Percentiles rank a stretch among this genome's conserved stretches.
phyloP scores from a whole-genome alignment of 2,888 invertebrate genomes.

The Hydrotaea cyrtoneurina region DNA sequence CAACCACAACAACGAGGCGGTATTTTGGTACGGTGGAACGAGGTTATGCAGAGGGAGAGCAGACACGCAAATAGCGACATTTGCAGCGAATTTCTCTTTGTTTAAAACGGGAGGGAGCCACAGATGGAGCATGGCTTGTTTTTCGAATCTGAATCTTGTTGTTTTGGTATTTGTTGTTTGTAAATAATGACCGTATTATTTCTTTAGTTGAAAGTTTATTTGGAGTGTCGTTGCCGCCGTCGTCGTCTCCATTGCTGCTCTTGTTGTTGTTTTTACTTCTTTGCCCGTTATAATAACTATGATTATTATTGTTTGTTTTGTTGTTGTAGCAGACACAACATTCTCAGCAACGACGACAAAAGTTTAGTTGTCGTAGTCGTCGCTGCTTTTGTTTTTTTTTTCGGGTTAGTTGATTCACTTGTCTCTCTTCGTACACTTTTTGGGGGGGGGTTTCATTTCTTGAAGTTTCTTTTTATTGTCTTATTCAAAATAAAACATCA shows the following conservation, averaged over 20 bases:
- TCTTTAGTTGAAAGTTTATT: constrained; percentile 45
- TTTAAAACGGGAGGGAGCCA: constrained; percentile 43
- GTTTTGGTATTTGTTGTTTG: constrained; percentile 14
- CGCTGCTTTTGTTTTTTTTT: background rate
- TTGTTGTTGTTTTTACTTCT: background rate
- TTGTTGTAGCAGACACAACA: background rate
- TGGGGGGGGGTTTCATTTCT: constrained; percentile 30
- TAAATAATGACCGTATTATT: constrained; percentile 48
- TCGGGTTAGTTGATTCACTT: constrained; percentile 42
- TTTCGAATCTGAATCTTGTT: background rate
- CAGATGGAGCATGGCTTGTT: constrained; percentile 35
- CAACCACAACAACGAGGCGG: constrained; percentile 24
- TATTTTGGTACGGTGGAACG: constrained; percentile 13
- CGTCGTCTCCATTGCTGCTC: background rate
- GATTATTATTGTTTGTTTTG: constrained; percentile 33
- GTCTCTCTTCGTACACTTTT: constrained; percentile 43
- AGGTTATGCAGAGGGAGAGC: background rate
- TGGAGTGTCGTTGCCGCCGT: background rate
- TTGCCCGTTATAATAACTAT: constrained; percentile 52
- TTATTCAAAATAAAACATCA: constrained; percentile 5
- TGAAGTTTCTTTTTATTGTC: constrained; percentile 10
- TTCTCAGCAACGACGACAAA: constrained; percentile 9
- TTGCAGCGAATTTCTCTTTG: constrained; percentile 62
- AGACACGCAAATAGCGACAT: constrained; percentile 28
- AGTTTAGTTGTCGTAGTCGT: background rate